Evolutionary conservation across 2,113 vertebrate species (phyloP).

Genomic region (Xenus cinereus): DNA sequence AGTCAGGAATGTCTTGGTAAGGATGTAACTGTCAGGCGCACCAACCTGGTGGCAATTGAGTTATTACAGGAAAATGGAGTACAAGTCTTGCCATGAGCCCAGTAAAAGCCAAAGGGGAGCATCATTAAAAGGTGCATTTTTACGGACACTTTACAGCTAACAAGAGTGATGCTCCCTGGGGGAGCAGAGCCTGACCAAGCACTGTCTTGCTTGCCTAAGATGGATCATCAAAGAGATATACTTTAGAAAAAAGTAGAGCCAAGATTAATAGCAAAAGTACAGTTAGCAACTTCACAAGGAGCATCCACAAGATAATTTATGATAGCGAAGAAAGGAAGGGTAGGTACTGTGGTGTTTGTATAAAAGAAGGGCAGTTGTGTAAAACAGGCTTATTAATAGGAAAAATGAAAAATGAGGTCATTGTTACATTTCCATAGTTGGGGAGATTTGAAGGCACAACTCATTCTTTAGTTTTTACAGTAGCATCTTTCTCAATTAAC

Average conservation of each 20-base stretch:
- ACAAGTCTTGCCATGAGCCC: neutral
- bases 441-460: neutral
- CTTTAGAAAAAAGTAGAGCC: neutral
- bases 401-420: neutral
- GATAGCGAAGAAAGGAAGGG: neutral
- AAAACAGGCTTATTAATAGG: neutral
- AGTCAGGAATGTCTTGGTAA: constrained; percentile 11
- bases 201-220: neutral
- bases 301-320: neutral
- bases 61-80: constrained; percentile 55
- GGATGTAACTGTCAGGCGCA: constrained; percentile 33
- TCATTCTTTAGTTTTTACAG: neutral
- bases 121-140: constrained; percentile 32
- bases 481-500: neutral
- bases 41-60: constrained; percentile 29
- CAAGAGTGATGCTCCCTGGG: neutral
- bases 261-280: constrained; percentile 3
- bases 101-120: constrained; percentile 7
- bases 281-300: neutral
- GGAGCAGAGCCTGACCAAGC: neutral
- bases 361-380: neutral
- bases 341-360: neutral
- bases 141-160: neutral
- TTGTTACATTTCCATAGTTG: constrained; percentile 21
- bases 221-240: neutral